Conservation (phyloP, 2,113 vertebrate genomes). For the Irena cyanogastra region DNA sequence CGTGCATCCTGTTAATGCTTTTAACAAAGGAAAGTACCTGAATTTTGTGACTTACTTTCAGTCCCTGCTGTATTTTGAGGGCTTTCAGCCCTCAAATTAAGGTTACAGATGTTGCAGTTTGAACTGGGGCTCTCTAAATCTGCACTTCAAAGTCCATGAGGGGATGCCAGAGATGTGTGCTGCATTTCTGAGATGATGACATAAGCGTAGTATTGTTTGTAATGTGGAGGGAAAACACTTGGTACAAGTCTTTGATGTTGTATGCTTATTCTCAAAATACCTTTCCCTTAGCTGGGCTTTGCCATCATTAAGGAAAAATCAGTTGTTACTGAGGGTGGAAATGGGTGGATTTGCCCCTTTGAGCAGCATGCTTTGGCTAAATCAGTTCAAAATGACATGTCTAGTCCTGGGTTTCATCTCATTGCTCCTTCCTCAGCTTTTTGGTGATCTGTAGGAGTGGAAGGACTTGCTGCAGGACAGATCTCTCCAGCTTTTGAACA, state of each 20-base stretch:
- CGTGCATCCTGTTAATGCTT: background rate
- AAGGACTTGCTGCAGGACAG: background rate
- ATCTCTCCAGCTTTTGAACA: background rate
- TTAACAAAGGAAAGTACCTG: background rate
- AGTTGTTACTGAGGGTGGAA: background rate
- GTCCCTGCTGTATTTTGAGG: background rate
- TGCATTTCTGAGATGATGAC: background rate
- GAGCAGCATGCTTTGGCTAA: background rate
- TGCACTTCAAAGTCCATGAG: background rate
- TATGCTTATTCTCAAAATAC: background rate
- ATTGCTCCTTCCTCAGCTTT: background rate
- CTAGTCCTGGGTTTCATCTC: background rate
- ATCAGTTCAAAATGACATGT: background rate
- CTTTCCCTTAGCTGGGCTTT: background rate
- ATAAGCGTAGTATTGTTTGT: rapidly evolving
- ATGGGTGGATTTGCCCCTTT: background rate
- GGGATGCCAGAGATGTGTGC: background rate
- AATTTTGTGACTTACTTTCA: background rate
- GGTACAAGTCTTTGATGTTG: background rate
- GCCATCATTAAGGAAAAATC: background rate
- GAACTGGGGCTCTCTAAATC: background rate
- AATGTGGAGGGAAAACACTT: background rate
- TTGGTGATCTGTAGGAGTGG: background rate
- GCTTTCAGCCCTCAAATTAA: background rate
- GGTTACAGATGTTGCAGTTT: background rate